phyloP scores from a whole-genome alignment of 2,888 invertebrate species.

The Epinotia brunnichana region DNA sequence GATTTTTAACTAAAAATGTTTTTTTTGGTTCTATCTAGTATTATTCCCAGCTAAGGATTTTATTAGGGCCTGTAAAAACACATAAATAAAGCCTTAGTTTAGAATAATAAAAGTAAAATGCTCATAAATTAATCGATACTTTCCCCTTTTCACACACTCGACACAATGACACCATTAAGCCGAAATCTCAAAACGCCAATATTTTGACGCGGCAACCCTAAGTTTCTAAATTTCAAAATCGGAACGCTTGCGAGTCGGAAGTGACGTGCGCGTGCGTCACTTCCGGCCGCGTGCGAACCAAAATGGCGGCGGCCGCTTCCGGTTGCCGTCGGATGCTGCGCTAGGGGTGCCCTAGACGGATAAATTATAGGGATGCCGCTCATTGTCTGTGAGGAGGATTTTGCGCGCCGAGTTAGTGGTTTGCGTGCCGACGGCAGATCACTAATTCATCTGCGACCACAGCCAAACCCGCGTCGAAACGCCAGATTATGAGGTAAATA shows the following conservation, averaged over 20 bases:
- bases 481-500: no score
- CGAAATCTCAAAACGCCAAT: conserved; percentile 22
- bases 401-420: conserved; percentile 19
- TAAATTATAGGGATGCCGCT: conserved; percentile 35
- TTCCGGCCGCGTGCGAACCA: conserved; percentile 81
- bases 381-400: conserved; percentile 23
- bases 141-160: conserved; percentile 6
- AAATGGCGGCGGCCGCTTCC: conserved; percentile 81
- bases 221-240: conserved; percentile 32
- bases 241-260: conserved; percentile 57
- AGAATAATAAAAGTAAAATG: neutral
- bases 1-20: no score
- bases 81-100: neutral
- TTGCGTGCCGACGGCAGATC: neutral
- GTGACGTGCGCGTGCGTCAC: conserved; percentile 77
- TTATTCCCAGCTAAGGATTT: no score
- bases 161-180: conserved; percentile 23
- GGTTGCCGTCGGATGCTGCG: conserved; percentile 65
- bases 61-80: neutral
- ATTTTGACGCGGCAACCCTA: conserved; percentile 30
- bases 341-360: conserved; percentile 61
- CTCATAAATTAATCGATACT: conserved; percentile 12
- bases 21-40: no score
- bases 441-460: neutral
- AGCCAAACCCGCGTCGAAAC: no score